phyloP scores from a whole-genome alignment of 2,113 vertebrate species.

The Macaca fascicularis region T2T-MFA8v1.1 NC_088376.1:157803001-157803500 shows the following conservation, averaged over 20 bases:
- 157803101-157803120: neutral
- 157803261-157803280: neutral
- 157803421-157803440: no score
- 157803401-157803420: no score
- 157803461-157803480: no score
- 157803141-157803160: slow-evolving; percentile 94
- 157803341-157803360: neutral
- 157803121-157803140: slow-evolving; percentile 92
- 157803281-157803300: neutral
- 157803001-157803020: neutral
- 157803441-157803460: no score
- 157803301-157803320: neutral
- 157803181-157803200: slow-evolving; percentile 96
- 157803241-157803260: slow-evolving; percentile 90
- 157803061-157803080: neutral
- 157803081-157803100: slow-evolving; percentile 23
- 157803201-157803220: slow-evolving; percentile 95
- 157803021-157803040: slow-evolving; percentile 28
- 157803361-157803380: neutral
- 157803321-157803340: neutral
- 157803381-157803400: no score
- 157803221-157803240: slow-evolving; percentile 99
- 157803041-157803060: slow-evolving; percentile 3
- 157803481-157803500: no score
- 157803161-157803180: slow-evolving; percentile 96